These are phyloP conservation scores for Drosophila barbarae DNA, from an alignment of 2,888 invertebrate genomes.

Conservation along the genomic window DNA sequence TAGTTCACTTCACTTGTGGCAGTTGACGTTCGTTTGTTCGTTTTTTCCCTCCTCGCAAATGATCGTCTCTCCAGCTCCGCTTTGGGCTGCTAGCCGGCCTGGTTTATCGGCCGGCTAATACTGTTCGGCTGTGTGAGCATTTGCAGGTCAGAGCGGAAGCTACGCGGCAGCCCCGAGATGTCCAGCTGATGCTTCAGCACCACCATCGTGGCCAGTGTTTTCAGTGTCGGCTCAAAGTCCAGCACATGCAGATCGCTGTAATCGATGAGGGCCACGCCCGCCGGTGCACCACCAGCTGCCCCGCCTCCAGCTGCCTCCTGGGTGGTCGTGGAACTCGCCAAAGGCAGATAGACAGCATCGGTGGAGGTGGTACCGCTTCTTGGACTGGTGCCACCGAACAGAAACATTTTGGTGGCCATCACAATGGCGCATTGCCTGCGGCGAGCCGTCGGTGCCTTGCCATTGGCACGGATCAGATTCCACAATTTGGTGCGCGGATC, in stretches of 20 bases:
- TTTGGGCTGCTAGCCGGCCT: slow-evolving; percentile 72
- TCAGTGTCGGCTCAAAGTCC: slow-evolving; percentile 88
- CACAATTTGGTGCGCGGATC: slow-evolving; percentile 83
- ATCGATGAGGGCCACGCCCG: slow-evolving; percentile 82
- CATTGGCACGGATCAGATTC: slow-evolving; percentile 83
- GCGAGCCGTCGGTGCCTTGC: slow-evolving; percentile 83
- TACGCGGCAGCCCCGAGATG: slow-evolving; percentile 82
- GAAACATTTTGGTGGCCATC: slow-evolving; percentile 86
- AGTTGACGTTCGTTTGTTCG: slow-evolving; percentile 12
- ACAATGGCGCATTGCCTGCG: slow-evolving; percentile 90
- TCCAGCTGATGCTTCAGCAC: slow-evolving; percentile 85
- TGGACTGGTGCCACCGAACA: slow-evolving; percentile 95
- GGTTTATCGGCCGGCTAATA: slow-evolving; percentile 82
- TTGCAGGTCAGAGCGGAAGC: slow-evolving; percentile 79
- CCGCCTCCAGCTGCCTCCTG: slow-evolving; percentile 4
- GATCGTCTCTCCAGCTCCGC: background rate
- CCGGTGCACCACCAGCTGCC: slow-evolving; percentile 5
- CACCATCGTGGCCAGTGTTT: slow-evolving; percentile 85
- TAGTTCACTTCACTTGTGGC: slow-evolving; percentile 9
- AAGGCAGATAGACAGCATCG: background rate
- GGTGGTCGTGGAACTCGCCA: background rate
- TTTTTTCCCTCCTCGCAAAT: background rate
- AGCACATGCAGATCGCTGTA: slow-evolving; percentile 91
- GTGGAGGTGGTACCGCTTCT: background rate
- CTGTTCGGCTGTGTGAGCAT: slow-evolving; percentile 86